Evolutionary conservation across 2,888 invertebrate species (phyloP), one percentile per base, ranked within the genome.

Genomic region (Tuberolachnus salignus): DNA sequence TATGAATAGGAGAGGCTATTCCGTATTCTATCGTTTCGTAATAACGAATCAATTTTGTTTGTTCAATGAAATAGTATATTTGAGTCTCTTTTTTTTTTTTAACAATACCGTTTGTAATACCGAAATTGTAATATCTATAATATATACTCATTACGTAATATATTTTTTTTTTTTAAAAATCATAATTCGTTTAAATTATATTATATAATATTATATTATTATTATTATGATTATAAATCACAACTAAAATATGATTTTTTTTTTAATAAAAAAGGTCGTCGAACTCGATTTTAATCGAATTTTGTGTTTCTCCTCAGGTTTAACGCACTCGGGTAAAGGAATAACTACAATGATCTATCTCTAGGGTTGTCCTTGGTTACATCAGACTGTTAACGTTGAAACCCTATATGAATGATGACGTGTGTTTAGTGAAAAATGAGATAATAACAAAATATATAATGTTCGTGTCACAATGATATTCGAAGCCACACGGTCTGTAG

Each of bases 391-490:
- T 19, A 64, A 46, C 13, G 44, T 59, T 23, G 64, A 75, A 55
- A 74, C 63, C n/a, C 44, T 46, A 66, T 46, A 59, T 42, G 55
- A 66, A 66, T 44, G 44, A 66, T 34, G 34, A 34, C 34, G 34
- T 10, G 53, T 46, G 8, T 66, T 44, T 55, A 6, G 55, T 26
- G 51, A 6, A 75, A n/a, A 75, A 66, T 23, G 53, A 34, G 34
- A 64, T 55, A 23, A 74, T 66, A 75, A 55, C 26, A 53, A 73
- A 53, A 64, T 74, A 44, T 66, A 34, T 46, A 16, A 11, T 55
- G 23, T 53, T 74, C 66, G 23, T 46, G 10, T 66, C 46, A 75
- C 74, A 75, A 75, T 75, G 55, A 55, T 26, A 55, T 51, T 75
- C 14, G 55, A 75, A 21, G 59, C 21, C 49, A 34, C 34, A n/a